Evolutionary conservation across 2,888 invertebrate genomes (phyloP), one percentile per base, ranked within the genome.

Genomic region (Tinea semifulvella): DNA sequence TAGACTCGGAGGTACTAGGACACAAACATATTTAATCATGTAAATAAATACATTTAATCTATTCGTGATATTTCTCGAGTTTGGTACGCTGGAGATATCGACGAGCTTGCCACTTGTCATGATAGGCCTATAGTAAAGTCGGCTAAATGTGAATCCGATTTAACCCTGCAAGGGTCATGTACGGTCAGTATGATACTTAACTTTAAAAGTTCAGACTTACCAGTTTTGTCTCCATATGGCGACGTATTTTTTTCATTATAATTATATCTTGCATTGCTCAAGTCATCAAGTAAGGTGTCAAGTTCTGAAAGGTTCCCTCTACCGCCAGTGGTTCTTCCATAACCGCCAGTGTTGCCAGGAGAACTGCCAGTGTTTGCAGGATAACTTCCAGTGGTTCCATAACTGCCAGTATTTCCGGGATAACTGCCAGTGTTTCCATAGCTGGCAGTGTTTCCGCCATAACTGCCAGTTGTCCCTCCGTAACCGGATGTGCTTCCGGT

Each of bases 271-370:
- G 91, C 90, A 64, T 89, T 91, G 80, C 95, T 96, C 55, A 98
- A 84, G 68, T 97, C 97, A 63, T 95, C 91, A 46, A 98, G 83
- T 44, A 98, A 83, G 11, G 91, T 92, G 69, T 98, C 97, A 63
- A 98, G 71, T 69, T 97, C 97, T 0, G 93, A 91, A 38, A 96
- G 83, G 70, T 96, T 93, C 54, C 89, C 92, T 39, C 71, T 58
- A 3, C 61, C 43, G 10, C 67, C 64, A 1, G 55, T 52, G 2
- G 75, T 71, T 11, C 44, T 39, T 27, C 45, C 46, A 42, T 52
- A 47, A 2, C 51, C 52, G 56, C 43, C 47, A 52, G 13, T 43
- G 45, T 46, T 45, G 35, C 44, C 17, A 11, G 39, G n/a, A 16
- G 50, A 48, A 27, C 48, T 48, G 13, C 46, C 49, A 4, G 40